Percentiles rank a stretch among this genome's conserved stretches.
Conservation (phyloP, 30 jellyfish, hydroid and myxozoan genomes). For the Sanderia malayensis region DNA sequence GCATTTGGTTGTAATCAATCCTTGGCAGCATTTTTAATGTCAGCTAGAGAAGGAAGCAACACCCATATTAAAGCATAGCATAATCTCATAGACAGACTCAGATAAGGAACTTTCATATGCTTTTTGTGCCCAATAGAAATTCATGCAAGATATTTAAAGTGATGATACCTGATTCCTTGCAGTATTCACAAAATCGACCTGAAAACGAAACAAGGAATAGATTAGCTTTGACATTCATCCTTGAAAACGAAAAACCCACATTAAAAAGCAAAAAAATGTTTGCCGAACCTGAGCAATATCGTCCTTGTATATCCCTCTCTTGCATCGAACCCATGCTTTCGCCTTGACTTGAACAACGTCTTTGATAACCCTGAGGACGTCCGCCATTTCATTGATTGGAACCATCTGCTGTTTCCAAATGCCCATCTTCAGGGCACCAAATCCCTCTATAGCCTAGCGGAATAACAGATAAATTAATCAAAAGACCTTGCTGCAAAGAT, state of each 20-base stretch:
- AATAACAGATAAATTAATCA: no score
- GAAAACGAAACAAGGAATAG: not conserved
- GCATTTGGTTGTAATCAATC: slow-evolving; percentile 78
- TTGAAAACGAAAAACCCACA: no score
- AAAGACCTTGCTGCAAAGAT: no score
- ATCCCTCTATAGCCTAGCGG: slow-evolving; percentile 98
- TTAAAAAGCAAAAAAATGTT: no score
- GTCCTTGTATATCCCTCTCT: slow-evolving; percentile 90
- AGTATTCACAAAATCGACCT: slow-evolving; percentile 98
- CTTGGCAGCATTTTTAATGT: slow-evolving; percentile 91
- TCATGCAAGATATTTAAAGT: no score
- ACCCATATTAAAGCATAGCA: no score
- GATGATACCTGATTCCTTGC: slow-evolving; percentile 97
- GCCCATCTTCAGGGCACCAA: slow-evolving; percentile 92
- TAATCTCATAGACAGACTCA: no score
- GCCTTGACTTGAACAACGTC: slow-evolving; percentile 86
- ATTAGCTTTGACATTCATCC: no score
- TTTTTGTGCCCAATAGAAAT: no score
- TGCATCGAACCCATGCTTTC: slow-evolving; percentile 96
- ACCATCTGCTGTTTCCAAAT: slow-evolving; percentile 97
- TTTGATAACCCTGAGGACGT: slow-evolving; percentile 94
- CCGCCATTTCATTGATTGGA: slow-evolving; percentile 97
- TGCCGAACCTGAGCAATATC: slow-evolving; percentile 92
- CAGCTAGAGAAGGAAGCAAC: no score
- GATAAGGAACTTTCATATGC: no score